phyloP scores from a whole-genome alignment of 2,113 vertebrate genomes.

The Pimephales promelas region DNA sequence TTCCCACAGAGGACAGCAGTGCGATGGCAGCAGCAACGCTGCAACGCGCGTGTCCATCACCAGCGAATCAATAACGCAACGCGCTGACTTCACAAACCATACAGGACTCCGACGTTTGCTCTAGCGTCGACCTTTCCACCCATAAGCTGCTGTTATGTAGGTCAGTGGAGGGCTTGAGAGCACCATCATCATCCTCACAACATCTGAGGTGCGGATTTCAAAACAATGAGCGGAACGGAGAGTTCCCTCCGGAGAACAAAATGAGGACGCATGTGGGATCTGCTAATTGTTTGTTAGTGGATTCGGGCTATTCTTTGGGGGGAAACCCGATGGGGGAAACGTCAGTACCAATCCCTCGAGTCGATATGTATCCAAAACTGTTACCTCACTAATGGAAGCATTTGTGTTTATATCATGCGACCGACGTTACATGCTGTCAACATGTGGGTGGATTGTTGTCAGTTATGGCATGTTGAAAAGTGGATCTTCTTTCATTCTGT shows the following conservation, averaged over 20 bases:
- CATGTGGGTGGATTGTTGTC: not conserved
- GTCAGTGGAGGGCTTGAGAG: not conserved
- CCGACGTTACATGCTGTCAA: not conserved
- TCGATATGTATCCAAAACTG: not conserved
- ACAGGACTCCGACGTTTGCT: not conserved
- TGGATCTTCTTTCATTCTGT: not conserved
- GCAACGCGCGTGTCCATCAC: slow-evolving; percentile 20
- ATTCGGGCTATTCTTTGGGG: not conserved
- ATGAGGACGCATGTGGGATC: slow-evolving; percentile 9
- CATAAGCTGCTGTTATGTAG: not conserved
- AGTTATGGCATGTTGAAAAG: not conserved
- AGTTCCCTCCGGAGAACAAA: slow-evolving; percentile 27
- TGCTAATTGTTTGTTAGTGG: slow-evolving; percentile 26
- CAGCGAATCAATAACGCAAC: not conserved
- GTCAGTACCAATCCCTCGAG: not conserved
- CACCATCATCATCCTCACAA: not conserved
- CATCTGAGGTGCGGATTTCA: slow-evolving; percentile 5
- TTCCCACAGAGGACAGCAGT: slow-evolving; percentile 4
- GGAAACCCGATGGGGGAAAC: not conserved
- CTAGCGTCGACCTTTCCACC: not conserved
- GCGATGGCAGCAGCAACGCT: not conserved
- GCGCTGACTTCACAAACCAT: not conserved
- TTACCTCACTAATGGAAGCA: not conserved
- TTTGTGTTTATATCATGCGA: not conserved
- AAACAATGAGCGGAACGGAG: slow-evolving; percentile 32